Conservation (phyloP, 2,888 invertebrate species). For the Rhagium mordax region DNA sequence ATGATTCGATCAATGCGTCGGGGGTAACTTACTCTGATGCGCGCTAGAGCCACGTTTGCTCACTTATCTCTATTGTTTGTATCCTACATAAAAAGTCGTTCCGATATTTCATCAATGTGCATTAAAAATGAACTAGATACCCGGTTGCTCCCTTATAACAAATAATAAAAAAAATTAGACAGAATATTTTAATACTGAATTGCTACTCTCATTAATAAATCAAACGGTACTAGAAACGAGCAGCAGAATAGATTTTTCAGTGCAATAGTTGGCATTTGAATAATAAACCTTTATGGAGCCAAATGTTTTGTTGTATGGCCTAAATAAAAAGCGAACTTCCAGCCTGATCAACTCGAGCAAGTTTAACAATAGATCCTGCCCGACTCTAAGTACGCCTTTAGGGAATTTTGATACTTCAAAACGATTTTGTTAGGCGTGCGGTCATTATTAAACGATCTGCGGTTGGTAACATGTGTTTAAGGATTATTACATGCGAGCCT, state of each 20-base stretch:
- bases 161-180: too few relatives aligned
- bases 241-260: not conserved
- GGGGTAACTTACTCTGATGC: too few relatives aligned
- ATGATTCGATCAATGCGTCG: too few relatives aligned
- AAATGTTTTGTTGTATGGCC: conserved; percentile 19
- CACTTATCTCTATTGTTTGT: too few relatives aligned
- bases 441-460: conserved; percentile 66
- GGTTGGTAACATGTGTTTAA: conserved; percentile 67
- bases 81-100: too few relatives aligned
- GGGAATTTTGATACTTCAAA: conserved; percentile 66
- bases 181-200: not conserved
- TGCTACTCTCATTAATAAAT: not conserved
- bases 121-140: too few relatives aligned
- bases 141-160: too few relatives aligned
- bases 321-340: conserved; percentile 16
- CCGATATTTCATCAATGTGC: too few relatives aligned
- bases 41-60: too few relatives aligned
- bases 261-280: conserved; percentile 1
- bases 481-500: conserved; percentile 58
- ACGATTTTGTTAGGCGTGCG: conserved; percentile 62
- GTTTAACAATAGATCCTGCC: conserved; percentile 36
- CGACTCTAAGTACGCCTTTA: conserved; percentile 55
- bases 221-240: not conserved
- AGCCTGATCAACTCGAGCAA: conserved; percentile 29
- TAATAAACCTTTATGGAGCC: conserved; percentile 8